Evolutionary conservation across 2,797 vertebrate species (phyloP), one percentile per base, ranked within the genome.

Genomic region (Etheostoma nigrum): DNA sequence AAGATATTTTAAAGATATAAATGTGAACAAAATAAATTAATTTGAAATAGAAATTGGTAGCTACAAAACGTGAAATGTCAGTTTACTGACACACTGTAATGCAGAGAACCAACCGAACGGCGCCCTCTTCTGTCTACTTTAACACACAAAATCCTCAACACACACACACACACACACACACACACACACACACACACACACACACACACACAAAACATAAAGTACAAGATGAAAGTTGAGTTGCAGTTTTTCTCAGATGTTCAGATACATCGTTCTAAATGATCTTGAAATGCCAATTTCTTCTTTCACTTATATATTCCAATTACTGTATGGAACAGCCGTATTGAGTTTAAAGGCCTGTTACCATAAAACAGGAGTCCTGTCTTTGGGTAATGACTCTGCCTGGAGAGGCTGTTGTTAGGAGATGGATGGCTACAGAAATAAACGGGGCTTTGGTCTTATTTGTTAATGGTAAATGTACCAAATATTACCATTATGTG

Each of bases 101-200:
- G n/a, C 27, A 51, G 45, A 15, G 10, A 60, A 47, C 36, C n/a
- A 59, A 40, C 12, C 23, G 57, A 74, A 69, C 52, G 75, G 74
- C 13, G 66, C 76, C 81, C 67, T 57, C 81, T 66, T 64, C 71
- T 83, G 82, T 70, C 16, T 45, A 13, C 23, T 60, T 23, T 47
- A 21, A 52, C 5, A 69, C 44, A 49, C 13, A 76, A n/a, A 62
- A 10, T 14, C 14, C 30, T 66, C 2, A 16, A 30, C 30, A 55
- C 27, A 25, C 60, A 51, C 6, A 30, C 19, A 15, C 15, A 15
- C 16, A 42, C 14, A 47, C 25, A 30, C 53, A 18, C 53, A 19
- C 54, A 13, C 55, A 21, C 44, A 12, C 58, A 53, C 30, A 13
- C 45, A 12, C 45, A 15, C 25, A 30, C 16, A 10, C 42, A 42